These are phyloP conservation scores for Pterois miles DNA, from an alignment of 2,797 vertebrate genomes.

Conservation along the genomic window DNA sequence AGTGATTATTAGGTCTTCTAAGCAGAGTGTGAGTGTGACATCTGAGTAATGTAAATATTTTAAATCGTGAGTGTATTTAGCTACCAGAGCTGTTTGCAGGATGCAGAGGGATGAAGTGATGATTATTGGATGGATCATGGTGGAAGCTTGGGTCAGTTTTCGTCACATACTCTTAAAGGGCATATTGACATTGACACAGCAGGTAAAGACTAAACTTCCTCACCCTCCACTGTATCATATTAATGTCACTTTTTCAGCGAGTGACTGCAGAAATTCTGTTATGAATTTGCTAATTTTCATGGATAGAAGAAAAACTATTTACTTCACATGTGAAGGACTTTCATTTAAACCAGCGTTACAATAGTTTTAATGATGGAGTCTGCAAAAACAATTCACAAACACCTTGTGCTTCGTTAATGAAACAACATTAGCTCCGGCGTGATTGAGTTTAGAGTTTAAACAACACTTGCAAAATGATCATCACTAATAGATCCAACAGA, in stretches of 20 bases:
- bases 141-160: background rate
- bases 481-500: slow-evolving; percentile 63
- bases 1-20: background rate
- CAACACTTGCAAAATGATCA: slow-evolving; percentile 66
- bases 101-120: background rate
- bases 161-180: background rate
- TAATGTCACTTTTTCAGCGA: background rate
- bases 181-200: background rate
- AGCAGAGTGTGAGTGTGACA: background rate
- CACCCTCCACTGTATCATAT: background rate
- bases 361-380: slow-evolving; percentile 45
- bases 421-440: slow-evolving; percentile 51
- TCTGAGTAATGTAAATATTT: background rate
- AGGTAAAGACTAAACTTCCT: background rate
- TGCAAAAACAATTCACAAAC: slow-evolving; percentile 15
- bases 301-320: background rate
- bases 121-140: background rate
- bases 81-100: background rate
- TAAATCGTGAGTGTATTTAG: slow-evolving; percentile 5
- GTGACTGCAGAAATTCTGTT: background rate
- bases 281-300: background rate
- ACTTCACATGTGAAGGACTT: slow-evolving; percentile 23
- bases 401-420: slow-evolving; percentile 50
- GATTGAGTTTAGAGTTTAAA: slow-evolving; percentile 75
- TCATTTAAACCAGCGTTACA: slow-evolving; percentile 53